phyloP scores from a whole-genome alignment of 2,888 invertebrate genomes.

The Apamea crenata region DNA sequence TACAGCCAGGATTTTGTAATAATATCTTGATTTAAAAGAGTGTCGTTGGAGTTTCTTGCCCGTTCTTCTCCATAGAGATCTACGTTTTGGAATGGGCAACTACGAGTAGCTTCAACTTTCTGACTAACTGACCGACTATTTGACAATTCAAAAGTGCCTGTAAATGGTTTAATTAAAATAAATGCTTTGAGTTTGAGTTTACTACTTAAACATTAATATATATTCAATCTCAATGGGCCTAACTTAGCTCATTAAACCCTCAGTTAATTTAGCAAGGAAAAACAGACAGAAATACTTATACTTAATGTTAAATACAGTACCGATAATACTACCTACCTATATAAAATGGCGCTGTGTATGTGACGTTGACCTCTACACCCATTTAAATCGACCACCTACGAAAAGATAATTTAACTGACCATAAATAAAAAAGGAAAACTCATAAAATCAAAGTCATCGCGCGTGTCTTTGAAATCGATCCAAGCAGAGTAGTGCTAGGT shows the following conservation, averaged over 20 bases:
- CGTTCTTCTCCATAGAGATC: too few relatives aligned
- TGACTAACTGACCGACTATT: too few relatives aligned
- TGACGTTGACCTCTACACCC: neutral
- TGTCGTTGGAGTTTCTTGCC: too few relatives aligned
- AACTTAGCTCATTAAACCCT: neutral
- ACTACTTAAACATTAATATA: neutral
- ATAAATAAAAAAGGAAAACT: constrained; percentile 24
- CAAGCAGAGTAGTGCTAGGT: constrained; percentile 11
- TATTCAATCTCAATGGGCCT: neutral
- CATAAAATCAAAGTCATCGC: constrained; percentile 60
- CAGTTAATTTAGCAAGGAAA: neutral
- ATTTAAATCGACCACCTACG: constrained; percentile 3
- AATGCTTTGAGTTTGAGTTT: too few relatives aligned
- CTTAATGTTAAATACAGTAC: too few relatives aligned
- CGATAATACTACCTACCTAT: too few relatives aligned
- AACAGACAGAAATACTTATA: neutral
- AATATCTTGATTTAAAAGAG: too few relatives aligned
- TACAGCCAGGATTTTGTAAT: too few relatives aligned
- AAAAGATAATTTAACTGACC: constrained; percentile 19
- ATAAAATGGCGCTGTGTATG: neutral
- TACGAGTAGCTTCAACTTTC: too few relatives aligned
- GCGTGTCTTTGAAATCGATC: constrained; percentile 58
- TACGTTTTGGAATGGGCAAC: too few relatives aligned
- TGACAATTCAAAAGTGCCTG: too few relatives aligned
- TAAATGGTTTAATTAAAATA: too few relatives aligned